phyloP scores from a whole-genome alignment of 2,113 vertebrate species.

The Halichoerus grypus region DNA sequence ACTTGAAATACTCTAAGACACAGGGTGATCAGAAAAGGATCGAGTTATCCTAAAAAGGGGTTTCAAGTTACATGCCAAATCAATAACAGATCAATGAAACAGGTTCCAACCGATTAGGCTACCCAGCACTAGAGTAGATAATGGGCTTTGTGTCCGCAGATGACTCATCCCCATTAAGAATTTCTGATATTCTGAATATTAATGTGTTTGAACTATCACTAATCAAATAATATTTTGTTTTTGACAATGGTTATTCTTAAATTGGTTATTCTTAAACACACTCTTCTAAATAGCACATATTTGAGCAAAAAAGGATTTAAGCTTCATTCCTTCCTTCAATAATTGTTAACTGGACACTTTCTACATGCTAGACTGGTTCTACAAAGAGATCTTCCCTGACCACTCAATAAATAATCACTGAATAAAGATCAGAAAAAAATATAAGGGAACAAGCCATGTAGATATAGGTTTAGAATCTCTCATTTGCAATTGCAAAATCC shows the following conservation, averaged over 20 bases:
- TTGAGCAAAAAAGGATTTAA: constrained; percentile 36
- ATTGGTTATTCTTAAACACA: neutral
- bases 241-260: neutral
- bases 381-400: neutral
- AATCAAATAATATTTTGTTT: constrained; percentile 49
- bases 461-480: neutral
- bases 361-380: neutral
- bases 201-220: constrained; percentile 1
- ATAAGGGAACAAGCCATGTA: neutral
- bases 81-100: constrained; percentile 65
- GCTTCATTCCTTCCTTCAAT: neutral
- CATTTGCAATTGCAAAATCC: neutral
- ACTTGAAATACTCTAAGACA: constrained; percentile 20
- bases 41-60: neutral
- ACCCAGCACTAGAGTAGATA: neutral
- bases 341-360: neutral
- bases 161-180: neutral
- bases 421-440: neutral
- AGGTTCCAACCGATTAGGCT: neutral
- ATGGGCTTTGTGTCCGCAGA: neutral
- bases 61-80: constrained; percentile 40
- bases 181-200: constrained; percentile 33
- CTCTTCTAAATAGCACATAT: neutral
- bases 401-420: neutral
- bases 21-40: neutral